Base-by-base conservation (phyloP, 2,797 vertebrate species). In the Mormyrus hasselquistii region DNA sequence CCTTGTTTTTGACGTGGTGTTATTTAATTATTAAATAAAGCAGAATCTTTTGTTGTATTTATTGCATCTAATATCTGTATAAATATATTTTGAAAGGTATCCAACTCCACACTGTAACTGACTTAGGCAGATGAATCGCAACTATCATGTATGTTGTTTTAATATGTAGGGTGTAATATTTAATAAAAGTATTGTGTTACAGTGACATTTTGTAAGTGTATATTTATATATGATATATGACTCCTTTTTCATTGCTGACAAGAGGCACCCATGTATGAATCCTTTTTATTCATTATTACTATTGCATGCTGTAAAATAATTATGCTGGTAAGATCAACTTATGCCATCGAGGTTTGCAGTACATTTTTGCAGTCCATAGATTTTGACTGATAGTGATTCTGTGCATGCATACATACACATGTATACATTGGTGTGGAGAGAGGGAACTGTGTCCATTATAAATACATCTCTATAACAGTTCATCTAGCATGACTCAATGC, bases 11-110 rank as follows among this genome's bases (percentile, higher is more conserved):
- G 91, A 94, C 93, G 94, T 95, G 73, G 65, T 93, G 87, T 92
- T 95, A 94, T 94, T 94, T 94, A 94, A 94, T 92, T 92, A 89
- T 90, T 47, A 91, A 92, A 90, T 92, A 14, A 92, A 76, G 69
- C 29, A 76, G 92, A 76, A 91, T 2, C 3, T 41, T 90, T 91
- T 90, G 91, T 87, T 88, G 29, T 94, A 91, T 94, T 92, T 92
- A 93, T 93, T 65, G 79, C 73, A 90, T 91, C 88, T 89, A 73
- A 89, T 87, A 88, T 88, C 41, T 12, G 29, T 91, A 88, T 90
- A 84, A 57, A 57, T 83, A 83, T 91, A 49, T 88, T 57, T 83
- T 82, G 79, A 89, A 82, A 44, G 53, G 59, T 34, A 50, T 57
- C 49, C 65, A 29, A 19, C 55, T 88, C n/a, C n/a, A 90, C 89